A percentile compares a stretch with the other conserved stretches of the same genome.
Conservation (phyloP, 2,113 vertebrate species). For the Mus musculus region DNA sequence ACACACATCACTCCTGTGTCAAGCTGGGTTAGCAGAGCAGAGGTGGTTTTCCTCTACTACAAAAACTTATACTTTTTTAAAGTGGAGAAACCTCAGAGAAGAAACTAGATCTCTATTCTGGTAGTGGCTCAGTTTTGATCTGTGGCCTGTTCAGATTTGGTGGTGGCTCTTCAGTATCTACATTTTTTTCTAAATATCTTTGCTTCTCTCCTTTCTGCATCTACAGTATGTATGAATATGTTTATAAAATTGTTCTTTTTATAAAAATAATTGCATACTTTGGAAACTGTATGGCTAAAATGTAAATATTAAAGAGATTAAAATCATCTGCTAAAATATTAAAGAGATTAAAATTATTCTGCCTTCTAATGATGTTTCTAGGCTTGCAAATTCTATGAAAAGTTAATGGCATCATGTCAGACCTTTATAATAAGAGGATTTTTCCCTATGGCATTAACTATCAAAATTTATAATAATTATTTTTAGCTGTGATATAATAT, state of each 20-base stretch:
- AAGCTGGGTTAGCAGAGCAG: not conserved
- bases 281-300: not conserved
- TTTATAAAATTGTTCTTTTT: not conserved
- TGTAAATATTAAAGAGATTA: not conserved
- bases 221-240: rapidly evolving
- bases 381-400: not conserved
- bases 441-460: not conserved
- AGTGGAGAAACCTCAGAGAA: not conserved
- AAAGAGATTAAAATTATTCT: not conserved
- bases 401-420: not conserved
- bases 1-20: not conserved
- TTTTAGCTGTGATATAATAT: not conserved
- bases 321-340: not conserved
- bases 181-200: not conserved
- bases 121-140: not conserved
- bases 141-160: not conserved
- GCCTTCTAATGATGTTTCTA: not conserved
- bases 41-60: not conserved
- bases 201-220: not conserved
- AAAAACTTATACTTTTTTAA: not conserved
- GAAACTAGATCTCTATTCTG: not conserved
- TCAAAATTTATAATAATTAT: not conserved
- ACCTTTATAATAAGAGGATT: not conserved
- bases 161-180: not conserved
- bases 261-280: not conserved